Percentiles rank a stretch among this genome's conserved stretches.
Evolutionary conservation across 2,113 vertebrate genomes (phyloP).

Genomic region (Aspiorhynchus laticeps): DNA sequence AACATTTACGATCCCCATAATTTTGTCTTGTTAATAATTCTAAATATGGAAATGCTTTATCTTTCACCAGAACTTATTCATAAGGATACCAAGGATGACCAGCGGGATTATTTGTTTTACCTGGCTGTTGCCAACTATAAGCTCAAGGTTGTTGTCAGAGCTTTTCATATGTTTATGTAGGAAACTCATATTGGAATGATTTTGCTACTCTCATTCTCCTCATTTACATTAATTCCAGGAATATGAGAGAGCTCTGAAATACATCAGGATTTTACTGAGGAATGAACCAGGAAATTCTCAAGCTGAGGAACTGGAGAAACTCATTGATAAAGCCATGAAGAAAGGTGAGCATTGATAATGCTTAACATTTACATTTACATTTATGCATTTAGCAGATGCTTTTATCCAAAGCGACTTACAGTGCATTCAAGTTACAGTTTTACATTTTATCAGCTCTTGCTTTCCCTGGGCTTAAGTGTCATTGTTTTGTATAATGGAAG

Average conservation of each 20-base stretch:
- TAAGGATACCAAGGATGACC: conserved; percentile 83
- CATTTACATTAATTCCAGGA: conserved; percentile 69
- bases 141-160: conserved; percentile 77
- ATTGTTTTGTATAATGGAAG: background rate
- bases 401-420: too few species aligned
- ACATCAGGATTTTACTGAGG: conserved; percentile 79
- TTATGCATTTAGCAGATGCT: too few species aligned
- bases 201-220: background rate
- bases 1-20: background rate
- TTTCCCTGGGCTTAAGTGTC: too few species aligned
- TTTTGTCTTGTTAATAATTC: background rate
- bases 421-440: too few species aligned
- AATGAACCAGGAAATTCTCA: conserved; percentile 88
- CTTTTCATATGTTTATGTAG: background rate
- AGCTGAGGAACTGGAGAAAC: conserved; percentile 83
- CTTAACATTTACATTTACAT: too few species aligned
- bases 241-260: conserved; percentile 86
- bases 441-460: too few species aligned
- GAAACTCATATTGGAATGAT: background rate
- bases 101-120: conserved; percentile 87
- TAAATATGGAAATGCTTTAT: conserved; percentile 36
- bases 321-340: conserved; percentile 86
- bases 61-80: conserved; percentile 78
- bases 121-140: conserved; percentile 85
- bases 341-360: conserved; percentile 75